Base-by-base conservation (phyloP, 37 sponge, comb jelly and placozoan genomes). In the Ianthella basta region DNA sequence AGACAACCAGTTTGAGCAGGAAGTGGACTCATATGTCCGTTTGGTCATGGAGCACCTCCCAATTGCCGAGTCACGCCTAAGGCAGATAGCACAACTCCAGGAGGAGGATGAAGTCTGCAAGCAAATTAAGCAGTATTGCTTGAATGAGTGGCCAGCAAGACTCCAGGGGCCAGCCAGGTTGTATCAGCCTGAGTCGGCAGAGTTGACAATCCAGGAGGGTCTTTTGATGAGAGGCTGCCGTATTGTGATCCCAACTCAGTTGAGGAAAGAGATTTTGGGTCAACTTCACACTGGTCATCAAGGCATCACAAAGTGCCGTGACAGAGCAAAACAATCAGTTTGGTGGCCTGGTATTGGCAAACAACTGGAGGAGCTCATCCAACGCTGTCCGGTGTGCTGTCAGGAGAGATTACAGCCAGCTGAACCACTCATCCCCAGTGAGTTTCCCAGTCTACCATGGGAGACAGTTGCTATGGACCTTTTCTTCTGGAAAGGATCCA, bases 391-490 rank as follows among this genome's bases (percentile, higher is more conserved):
- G 0, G 57, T 23, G 55, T 89, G 89, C 75, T 60, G 56, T 80
- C 60, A 63, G 59, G 27, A 75, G 21, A 50, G 37, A 40, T 20
- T 24, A 4, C 74, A 72, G 53, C 55, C 40, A 56, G 15, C 74
- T 19, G 85, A 84, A 38, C 85, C 89, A 20, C 59, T 88, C 15
- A 77, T 77, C 21, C 84, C 85, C 19, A 54, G 67, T 19, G 60
- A 36, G 33, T 27, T 83, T 50, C 89, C 89, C 21, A 21, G n/a
- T 14, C 60, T 33, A 10, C 89, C 89, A 13, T 84, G 89, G 89
- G 66, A 84, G 38, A 85, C 12, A 63, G 64, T 89, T 35, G 89
- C 70, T 0, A 80, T 82, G 19, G 89, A 89, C 60, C 82, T 89
- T 27, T 79, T 84, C 36, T 75, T 79, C 5, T 84, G 81, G 81